phyloP scores from a whole-genome alignment of 2,797 vertebrate genomes.

The Dicrostonyx torquatus region DNA sequence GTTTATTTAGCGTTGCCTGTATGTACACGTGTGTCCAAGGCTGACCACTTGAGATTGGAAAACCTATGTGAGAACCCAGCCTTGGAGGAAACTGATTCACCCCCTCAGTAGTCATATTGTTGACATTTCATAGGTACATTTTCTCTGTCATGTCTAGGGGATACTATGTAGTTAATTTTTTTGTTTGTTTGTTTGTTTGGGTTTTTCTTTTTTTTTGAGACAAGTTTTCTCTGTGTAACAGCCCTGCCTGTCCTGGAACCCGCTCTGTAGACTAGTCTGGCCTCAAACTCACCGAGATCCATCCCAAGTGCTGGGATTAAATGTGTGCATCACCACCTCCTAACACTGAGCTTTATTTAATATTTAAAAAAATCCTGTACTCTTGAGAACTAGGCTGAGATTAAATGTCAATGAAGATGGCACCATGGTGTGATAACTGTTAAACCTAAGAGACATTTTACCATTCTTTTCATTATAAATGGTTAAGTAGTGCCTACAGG shows the following conservation, averaged over 20 bases:
- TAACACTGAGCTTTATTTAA: neutral
- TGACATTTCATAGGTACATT: neutral
- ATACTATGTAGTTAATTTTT: neutral
- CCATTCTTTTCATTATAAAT: neutral
- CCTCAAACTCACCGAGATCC: neutral
- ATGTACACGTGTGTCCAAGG: neutral
- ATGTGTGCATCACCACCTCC: neutral
- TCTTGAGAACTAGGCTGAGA: neutral
- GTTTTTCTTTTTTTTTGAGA: neutral
- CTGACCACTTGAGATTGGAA: neutral
- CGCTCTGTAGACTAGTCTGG: neutral
- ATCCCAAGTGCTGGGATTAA: neutral
- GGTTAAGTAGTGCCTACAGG: neutral
- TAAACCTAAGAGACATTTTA: slow-evolving; percentile 4
- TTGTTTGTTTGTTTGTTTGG: neutral
- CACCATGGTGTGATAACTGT: neutral
- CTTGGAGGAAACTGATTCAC: neutral
- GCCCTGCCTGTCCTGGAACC: neutral
- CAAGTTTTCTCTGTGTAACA: neutral
- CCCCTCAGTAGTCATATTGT: neutral
- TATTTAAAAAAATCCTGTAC: neutral
- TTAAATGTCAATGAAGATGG: slow-evolving; percentile 15
- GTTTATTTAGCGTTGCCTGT: neutral
- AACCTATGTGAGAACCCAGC: neutral
- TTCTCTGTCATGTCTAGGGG: neutral